Base-by-base conservation (phyloP, 2,888 invertebrate genomes). In the Hirtodrosophila histrioides region DNA sequence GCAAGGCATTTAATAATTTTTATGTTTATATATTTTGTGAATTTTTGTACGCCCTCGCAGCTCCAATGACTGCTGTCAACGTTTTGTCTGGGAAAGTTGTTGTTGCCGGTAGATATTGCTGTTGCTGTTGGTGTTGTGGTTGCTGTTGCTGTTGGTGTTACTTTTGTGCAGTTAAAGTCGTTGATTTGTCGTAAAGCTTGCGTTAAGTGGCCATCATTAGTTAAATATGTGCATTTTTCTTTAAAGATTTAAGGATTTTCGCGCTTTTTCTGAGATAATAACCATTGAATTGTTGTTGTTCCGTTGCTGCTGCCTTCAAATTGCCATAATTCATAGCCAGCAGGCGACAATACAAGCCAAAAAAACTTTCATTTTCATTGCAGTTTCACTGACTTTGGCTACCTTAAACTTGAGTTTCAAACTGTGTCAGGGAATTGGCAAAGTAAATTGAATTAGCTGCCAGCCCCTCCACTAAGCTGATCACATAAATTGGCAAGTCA, bases 141-240 rank as follows among this genome's bases (percentile, higher is more conserved):
- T 36, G 69, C 24, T 69, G 63, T 24, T 68, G 67, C 5, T 57
- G 65, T 61, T 69, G 64, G 12, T 46, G 69, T 43, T 48, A 56
- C 11, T 50, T 17, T 17, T 17, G 17, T 17, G 67, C 41, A 65
- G 66, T 75, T 69, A 70, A 69, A 65, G 60, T 58, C 69, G 88
- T 80, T 88, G 88, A 86, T 88, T 88, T 88, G 89, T 88, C 86
- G 88, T 84, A 69, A 69, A 72, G 88, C 66, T 88, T 86, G 71
- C 78, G 82, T 84, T 84, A 84, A 84, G 84, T 84, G 84, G 85
- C 69, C 84, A 88, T 88, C 84, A 84, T 84, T 84, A 84, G 84
- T 88, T 84, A 84, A 84, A 86, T 84, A 88, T 88, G 88, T 86
- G 85, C 66, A 85, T 84, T 86, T 84, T 88, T 86, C 88, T 86